These are phyloP conservation scores for Sceloporus tristichus DNA, from an alignment of 2,113 vertebrate species.

Conservation along the genomic window DNA sequence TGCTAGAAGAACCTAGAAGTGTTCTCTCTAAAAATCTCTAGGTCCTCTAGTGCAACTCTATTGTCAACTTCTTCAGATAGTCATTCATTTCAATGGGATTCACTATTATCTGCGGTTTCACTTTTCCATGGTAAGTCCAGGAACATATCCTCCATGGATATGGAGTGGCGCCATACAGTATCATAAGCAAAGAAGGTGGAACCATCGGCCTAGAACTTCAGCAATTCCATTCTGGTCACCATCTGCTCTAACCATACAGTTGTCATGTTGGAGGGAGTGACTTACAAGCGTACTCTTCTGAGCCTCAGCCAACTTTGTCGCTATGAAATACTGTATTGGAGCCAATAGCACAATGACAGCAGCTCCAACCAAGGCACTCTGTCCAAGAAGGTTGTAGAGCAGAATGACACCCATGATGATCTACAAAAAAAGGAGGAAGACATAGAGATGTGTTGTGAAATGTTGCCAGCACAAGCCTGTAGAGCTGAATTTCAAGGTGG, in stretches of 20 bases:
- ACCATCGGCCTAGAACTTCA: not conserved
- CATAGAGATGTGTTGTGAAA: accelerated
- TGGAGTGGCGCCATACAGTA: too few species aligned
- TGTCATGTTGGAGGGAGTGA: slow-evolving; percentile 31
- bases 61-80: too few species aligned
- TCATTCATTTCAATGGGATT: too few species aligned
- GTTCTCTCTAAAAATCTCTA: too few species aligned
- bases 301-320: slow-evolving; percentile 93
- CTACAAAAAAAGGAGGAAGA: slow-evolving; percentile 71
- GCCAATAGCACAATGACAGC: slow-evolving; percentile 93
- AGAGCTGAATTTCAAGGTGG: not conserved
- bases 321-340: slow-evolving; percentile 96
- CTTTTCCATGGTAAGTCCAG: too few species aligned
- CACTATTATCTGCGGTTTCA: too few species aligned
- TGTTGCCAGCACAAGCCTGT: not conserved
- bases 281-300: slow-evolving; percentile 96
- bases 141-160: too few species aligned
- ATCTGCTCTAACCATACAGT: slow-evolving; percentile 24
- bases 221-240: not conserved
- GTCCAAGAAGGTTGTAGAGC: slow-evolving; percentile 87
- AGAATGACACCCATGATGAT: slow-evolving; percentile 98
- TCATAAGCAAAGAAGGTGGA: too few species aligned
- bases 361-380: slow-evolving; percentile 90
- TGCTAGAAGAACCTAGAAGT: too few species aligned
- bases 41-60: too few species aligned